Conservation (phyloP, 2,888 invertebrate species). For the Polydrusus cervinus region DNA sequence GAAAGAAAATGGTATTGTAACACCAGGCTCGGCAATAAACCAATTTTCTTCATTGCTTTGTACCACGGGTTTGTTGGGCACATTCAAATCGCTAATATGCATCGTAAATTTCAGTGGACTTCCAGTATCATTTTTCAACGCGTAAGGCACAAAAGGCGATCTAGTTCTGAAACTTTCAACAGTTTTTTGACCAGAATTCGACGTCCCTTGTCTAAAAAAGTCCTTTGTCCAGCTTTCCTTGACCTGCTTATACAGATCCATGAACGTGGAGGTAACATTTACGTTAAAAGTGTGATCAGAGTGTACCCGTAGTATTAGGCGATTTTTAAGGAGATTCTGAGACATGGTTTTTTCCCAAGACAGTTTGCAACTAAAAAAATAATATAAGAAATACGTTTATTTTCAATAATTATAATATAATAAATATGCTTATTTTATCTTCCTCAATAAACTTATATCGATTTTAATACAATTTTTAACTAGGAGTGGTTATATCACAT, state of each 20-base stretch:
- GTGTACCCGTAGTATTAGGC: slow-evolving; percentile 77
- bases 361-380: slow-evolving; percentile 74
- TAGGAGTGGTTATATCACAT: too few relatives aligned
- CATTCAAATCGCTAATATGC: slow-evolving; percentile 81
- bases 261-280: slow-evolving; percentile 91
- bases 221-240: slow-evolving; percentile 91
- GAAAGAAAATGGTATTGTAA: slow-evolving; percentile 90
- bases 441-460: too few relatives aligned
- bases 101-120: slow-evolving; percentile 90
- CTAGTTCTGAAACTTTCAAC: slow-evolving; percentile 77
- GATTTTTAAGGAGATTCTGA: slow-evolving; percentile 74
- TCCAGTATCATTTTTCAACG: slow-evolving; percentile 93
- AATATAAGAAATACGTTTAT: too few relatives aligned
- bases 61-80: slow-evolving; percentile 62
- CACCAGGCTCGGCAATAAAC: slow-evolving; percentile 82
- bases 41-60: slow-evolving; percentile 76
- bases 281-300: slow-evolving; percentile 86
- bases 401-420: too few relatives aligned
- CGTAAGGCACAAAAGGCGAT: slow-evolving; percentile 95
- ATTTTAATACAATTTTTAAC: too few relatives aligned
- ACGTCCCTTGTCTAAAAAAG: slow-evolving; percentile 72
- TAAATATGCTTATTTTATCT: too few relatives aligned
- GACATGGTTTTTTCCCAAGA: slow-evolving; percentile 81
- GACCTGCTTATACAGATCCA: slow-evolving; percentile 87
- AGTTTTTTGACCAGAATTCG: slow-evolving; percentile 33